Evolutionary conservation across 2,113 vertebrate genomes (phyloP).

Genomic region (Trogon surrucura): DNA sequence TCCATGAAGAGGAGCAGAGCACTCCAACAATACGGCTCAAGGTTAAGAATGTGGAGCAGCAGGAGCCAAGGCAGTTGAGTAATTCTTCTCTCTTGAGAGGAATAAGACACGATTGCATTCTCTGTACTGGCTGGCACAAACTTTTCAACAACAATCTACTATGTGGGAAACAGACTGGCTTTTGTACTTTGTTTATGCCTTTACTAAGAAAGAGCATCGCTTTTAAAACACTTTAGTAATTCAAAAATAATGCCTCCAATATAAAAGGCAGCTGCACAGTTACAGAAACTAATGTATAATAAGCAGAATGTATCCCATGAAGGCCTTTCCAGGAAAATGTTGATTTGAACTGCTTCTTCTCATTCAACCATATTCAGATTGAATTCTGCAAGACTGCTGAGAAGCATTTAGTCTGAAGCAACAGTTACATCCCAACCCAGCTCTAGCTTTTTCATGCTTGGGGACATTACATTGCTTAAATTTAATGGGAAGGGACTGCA

Average conservation of each 20-base stretch:
- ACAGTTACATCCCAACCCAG: background rate
- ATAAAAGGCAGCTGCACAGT: constrained; percentile 6
- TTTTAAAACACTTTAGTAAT: constrained; percentile 66
- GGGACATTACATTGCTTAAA: background rate
- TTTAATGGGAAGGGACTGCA: background rate
- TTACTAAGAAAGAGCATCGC: constrained; percentile 27
- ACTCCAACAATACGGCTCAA: constrained; percentile 58
- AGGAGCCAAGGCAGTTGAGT: constrained; percentile 51
- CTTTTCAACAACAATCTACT: constrained; percentile 69
- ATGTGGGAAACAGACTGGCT: constrained; percentile 70
- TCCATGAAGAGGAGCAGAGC: constrained; percentile 4
- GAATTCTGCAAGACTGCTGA: background rate
- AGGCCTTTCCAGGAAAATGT: background rate
- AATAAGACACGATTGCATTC: constrained; percentile 64
- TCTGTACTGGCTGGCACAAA: constrained; percentile 78
- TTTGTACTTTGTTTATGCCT: constrained; percentile 71
- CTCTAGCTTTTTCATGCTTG: background rate
- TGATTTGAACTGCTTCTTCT: background rate
- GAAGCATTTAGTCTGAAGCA: background rate
- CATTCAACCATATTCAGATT: background rate
- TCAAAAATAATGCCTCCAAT: constrained; percentile 38
- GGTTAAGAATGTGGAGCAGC: constrained; percentile 50
- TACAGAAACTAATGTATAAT: background rate
- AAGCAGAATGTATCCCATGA: background rate
- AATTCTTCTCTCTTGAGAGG: constrained; percentile 69